Evolutionary conservation across 92 coral and sea anemone species (phyloP), one percentile per base, ranked within the genome.

Genomic region (Umimayanthus chanpuru): DNA sequence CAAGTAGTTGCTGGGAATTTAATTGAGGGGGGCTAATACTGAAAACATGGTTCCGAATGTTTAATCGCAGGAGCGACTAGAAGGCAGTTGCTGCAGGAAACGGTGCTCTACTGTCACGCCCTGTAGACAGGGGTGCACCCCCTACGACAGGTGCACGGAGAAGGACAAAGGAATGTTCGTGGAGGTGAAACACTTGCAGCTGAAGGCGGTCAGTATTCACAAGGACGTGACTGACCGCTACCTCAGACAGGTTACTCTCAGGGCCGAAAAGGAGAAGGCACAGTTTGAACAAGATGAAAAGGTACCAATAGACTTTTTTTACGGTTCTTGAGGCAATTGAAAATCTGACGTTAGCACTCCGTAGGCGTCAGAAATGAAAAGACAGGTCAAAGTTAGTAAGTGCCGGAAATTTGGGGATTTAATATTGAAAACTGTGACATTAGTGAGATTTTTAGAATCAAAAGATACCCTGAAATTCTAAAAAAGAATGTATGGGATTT

Each of bases 231-330:
- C 79, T 9, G 85, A 64, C 23, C 89, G 81, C 26, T 87, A 82
- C 77, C 73, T 87, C 29, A 82, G 76, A 30, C 89, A 87, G 72
- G 89, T 87, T n/a, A 82, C 80, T 0, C 72, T 76, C 16, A 77
- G 89, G 80, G 89, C 79, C 25, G 89, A 87, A 66, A 87, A 64
- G 53, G 89, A 77, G 20, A 87, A 87, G 25, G 89, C 89, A 26
- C 76, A 64, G 61, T 87, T 43, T 50, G 80, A 56, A 23, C 89
- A 87, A 58, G 53, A 77, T 21, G 89, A 87, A 55, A 49, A 87
- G 85, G 89, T 87, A 64, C 38, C 32, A 36, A 43, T 43, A 5
- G 49, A 3, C 6, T 4, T 43, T 43, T 43, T 43, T 43, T 7
- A 2, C 36, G 36, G 36, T 43, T 43, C 49, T 43, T 43, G 36